Conservation (phyloP, 1,140 invertebrate genomes). For the Zaprionus capensis region DNA sequence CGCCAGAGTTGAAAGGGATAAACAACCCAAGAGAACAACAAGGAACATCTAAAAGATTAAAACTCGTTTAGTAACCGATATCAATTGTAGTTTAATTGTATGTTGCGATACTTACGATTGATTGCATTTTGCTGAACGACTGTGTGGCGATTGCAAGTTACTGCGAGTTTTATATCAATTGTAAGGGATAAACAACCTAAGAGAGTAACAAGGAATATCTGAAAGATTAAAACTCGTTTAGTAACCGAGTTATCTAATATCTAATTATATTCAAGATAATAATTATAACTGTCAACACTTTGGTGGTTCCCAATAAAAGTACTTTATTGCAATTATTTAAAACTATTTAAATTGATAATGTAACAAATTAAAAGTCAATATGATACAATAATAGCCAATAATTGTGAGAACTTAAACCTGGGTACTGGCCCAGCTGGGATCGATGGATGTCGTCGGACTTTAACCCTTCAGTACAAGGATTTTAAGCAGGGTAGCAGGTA, state of each 20-base stretch:
- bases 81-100: background rate
- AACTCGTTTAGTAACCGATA: background rate
- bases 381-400: background rate
- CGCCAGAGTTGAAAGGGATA: background rate
- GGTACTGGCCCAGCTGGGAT: background rate
- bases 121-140: slow-evolving; percentile 59
- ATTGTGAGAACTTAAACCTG: background rate
- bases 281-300: background rate
- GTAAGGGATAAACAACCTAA: too few relatives aligned
- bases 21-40: slow-evolving; percentile 4
- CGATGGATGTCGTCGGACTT: background rate
- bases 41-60: slow-evolving; percentile 9
- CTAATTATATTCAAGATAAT: background rate
- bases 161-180: slow-evolving; percentile 54
- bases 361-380: background rate
- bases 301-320: background rate
- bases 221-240: too few relatives aligned
- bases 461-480: slow-evolving; percentile 35
- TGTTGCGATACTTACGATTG: slow-evolving; percentile 55
- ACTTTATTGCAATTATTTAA: slow-evolving; percentile 4
- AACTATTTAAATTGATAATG: background rate
- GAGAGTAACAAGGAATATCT: too few relatives aligned
- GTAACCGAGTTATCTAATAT: background rate
- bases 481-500: slow-evolving; percentile 41
- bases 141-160: slow-evolving; percentile 29